Conservation (phyloP, 2,888 invertebrate genomes). For the Hirtodrosophila histrioides region DNA sequence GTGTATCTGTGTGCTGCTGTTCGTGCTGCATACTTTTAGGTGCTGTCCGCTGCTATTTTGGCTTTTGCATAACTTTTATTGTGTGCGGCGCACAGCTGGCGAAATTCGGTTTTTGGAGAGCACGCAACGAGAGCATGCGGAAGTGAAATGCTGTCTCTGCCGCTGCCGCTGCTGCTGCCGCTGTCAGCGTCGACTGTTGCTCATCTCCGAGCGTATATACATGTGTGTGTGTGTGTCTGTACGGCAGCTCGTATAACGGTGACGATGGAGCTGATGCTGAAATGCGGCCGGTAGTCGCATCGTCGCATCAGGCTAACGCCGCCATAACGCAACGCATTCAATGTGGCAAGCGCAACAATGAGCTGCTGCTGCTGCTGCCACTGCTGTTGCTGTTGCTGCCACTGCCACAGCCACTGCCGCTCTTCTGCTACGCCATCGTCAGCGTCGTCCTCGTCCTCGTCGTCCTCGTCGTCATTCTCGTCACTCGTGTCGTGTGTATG, state of each 20-base stretch:
- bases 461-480: conserved; percentile 44
- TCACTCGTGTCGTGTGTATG: conserved; percentile 68
- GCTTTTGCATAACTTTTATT: conserved; percentile 78
- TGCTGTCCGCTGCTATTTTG: conserved; percentile 57
- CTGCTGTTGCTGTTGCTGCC: conserved; percentile 32
- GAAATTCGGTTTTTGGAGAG: conserved; percentile 45
- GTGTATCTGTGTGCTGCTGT: conserved; percentile 14
- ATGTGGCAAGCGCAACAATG: conserved; percentile 81
- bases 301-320: conserved; percentile 79
- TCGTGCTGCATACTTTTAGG: conserved; percentile 67
- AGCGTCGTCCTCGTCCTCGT: conserved; percentile 27
- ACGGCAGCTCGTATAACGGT: conserved; percentile 21
- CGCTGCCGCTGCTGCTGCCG: conserved; percentile 38
- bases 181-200: conserved; percentile 69
- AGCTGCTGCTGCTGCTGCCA: conserved; percentile 59
- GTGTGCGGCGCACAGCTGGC: conserved; percentile 59
- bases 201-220: conserved; percentile 60
- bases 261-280: conserved; percentile 63
- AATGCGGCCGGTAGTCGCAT: conserved; percentile 80
- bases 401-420: conserved; percentile 10
- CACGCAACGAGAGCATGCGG: conserved; percentile 61
- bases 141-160: conserved; percentile 48
- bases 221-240: conserved; percentile 26
- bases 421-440: conserved; percentile 13
- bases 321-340: conserved; percentile 81